Evolutionary conservation across 2,797 vertebrate species (phyloP).

Genomic region (Micropoecilia bifurca): DNA sequence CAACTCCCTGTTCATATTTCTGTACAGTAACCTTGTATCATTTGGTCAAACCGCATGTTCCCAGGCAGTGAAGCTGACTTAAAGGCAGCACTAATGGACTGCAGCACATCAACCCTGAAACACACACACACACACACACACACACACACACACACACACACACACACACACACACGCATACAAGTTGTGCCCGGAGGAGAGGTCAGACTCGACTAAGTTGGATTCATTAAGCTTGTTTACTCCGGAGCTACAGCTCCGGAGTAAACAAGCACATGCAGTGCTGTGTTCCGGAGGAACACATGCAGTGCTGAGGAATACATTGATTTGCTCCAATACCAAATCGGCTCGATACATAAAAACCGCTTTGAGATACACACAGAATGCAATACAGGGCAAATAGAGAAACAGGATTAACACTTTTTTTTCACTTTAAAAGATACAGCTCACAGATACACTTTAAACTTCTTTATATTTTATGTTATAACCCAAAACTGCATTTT

Average conservation of each 20-base stretch:
- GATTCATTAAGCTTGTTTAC: conserved; percentile 48
- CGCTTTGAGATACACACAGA: not conserved
- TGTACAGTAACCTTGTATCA: not conserved
- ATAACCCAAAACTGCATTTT: not conserved
- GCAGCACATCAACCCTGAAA: conserved; percentile 54
- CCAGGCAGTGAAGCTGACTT: conserved; percentile 30
- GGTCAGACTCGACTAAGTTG: conserved; percentile 46
- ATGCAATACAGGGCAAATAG: not conserved
- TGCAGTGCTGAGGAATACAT: conserved; percentile 38
- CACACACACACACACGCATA: too few relatives aligned
- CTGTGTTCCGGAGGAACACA: conserved; percentile 39
- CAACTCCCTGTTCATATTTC: not conserved
- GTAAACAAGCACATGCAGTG: conserved; percentile 20
- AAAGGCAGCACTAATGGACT: conserved; percentile 61
- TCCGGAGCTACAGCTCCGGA: conserved; percentile 16
- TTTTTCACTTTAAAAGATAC: not conserved
- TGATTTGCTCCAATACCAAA: conserved; percentile 50
- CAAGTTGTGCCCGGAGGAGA: conserved; percentile 42
- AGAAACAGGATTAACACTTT: not conserved
- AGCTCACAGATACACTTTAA: not conserved
- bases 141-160: too few relatives aligned
- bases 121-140: not conserved
- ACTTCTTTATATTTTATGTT: not conserved
- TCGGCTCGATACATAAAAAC: conserved; percentile 19
- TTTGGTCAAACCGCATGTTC: conserved; percentile 11